Percentiles rank a stretch among this genome's conserved stretches.
These are phyloP conservation scores for Orthonychiurus folsomi DNA, from an alignment of 2,888 invertebrate genomes.

Conservation along the genomic window DNA sequence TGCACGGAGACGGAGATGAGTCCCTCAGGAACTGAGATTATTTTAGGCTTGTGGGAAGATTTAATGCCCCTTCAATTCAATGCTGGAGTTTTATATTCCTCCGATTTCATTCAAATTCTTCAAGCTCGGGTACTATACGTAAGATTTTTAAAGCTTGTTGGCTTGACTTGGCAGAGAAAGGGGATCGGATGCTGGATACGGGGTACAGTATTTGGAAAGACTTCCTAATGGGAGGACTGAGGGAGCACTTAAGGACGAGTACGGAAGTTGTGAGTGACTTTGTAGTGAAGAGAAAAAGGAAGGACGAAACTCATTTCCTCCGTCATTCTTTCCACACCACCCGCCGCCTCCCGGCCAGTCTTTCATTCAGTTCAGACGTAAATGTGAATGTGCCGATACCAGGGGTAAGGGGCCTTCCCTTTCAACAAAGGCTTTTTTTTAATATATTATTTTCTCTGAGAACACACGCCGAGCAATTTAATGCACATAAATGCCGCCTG, in stretches of 20 bases:
- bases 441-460: not conserved
- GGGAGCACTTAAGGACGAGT: not conserved
- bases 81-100: not conserved
- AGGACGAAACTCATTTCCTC: not conserved
- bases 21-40: not conserved
- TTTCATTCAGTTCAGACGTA: no score
- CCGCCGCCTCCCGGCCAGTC: no score
- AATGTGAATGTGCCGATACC: no score
- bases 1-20: not conserved
- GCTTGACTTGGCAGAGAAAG: no score
- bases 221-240: not conserved
- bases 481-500: not conserved
- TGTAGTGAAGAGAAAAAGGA: not conserved
- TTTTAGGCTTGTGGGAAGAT: not conserved
- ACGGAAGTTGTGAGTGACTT: not conserved
- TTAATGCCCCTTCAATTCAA: not conserved
- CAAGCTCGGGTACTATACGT: no score
- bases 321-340: not conserved
- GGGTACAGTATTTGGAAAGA: no score
- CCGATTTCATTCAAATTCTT: no score
- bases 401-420: not conserved
- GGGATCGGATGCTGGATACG: no score
- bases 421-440: not conserved
- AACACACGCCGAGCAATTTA: not conserved
- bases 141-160: no score